Evolutionary conservation across 2,888 invertebrate species (phyloP), one percentile per base, ranked within the genome.

Genomic region (Cyclophora albipunctata): DNA sequence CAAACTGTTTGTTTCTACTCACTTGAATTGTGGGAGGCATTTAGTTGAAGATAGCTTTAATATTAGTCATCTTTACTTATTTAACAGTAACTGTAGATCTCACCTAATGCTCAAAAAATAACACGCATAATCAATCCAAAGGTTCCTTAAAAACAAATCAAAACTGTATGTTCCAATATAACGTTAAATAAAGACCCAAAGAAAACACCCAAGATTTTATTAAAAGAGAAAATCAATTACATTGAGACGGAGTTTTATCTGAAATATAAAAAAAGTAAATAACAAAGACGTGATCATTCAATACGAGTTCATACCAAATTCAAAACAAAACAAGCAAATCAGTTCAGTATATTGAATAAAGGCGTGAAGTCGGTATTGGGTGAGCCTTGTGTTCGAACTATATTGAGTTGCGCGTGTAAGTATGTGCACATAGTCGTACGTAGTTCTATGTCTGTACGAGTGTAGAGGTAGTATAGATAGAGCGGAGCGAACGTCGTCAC

Each of bases 291-390:
- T 46, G 47, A 51, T 51, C 49, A 51, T 51, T 48, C 52, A 37
- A 40, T 45, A 37, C 53, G 52, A 59, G 52, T 61, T 58, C 57
- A 59, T 61, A 55, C 59, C 46, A 56, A 58, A 61, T 61, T 61
- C 61, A 55, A 71, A 69, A 66, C 64, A 69, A 67, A 64, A 66
- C 68, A 66, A 59, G 65, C 65, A 67, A 71, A 70, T 71, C 69
- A 71, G 74, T 74, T 73, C 64, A 73, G 65, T 68, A 69, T 69
- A 68, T 71, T 70, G 71, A 74, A 69, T 66, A 63, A 66, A 65
- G 69, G 67, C 65, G 65, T 54, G 61, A 59, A 65, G 64, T 59
- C 59, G 61, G 57, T 56, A 59, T 63, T 62, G 58, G 51, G 57
- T 60, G 51, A 58, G 59, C 57, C 51, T 50, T 50, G 47, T 42